These are phyloP conservation scores for Ornithoptera alexandrae DNA, from an alignment of 2,888 invertebrate genomes.

Conservation along the genomic window DNA sequence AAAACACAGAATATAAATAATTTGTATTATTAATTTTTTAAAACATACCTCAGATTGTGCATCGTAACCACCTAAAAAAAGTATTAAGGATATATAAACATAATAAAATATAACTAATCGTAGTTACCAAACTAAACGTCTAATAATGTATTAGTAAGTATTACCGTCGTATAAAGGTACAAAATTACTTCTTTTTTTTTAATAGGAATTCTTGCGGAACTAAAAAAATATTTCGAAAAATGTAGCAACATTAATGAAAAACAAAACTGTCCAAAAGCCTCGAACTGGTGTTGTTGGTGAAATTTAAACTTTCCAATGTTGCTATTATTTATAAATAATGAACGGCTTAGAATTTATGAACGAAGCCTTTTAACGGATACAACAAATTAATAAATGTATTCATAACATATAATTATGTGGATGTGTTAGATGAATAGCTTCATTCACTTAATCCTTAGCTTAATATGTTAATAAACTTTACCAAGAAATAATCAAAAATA, in stretches of 20 bases:
- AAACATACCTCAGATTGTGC: neutral
- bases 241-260: neutral
- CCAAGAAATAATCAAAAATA: neutral
- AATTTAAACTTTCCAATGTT: neutral
- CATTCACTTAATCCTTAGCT: neutral
- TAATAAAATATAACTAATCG: neutral
- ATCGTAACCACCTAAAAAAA: slow-evolving; percentile 8
- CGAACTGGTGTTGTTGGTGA: neutral
- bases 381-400: neutral
- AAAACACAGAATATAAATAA: neutral
- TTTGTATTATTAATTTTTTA: neutral
- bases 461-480: neutral
- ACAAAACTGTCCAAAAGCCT: neutral
- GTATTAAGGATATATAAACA: neutral
- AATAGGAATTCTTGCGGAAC: too few relatives aligned
- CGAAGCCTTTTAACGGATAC: neutral
- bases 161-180: neutral
- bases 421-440: neutral
- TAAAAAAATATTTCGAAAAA: too few relatives aligned
- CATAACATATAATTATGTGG: neutral
- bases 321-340: neutral
- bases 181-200: neutral
- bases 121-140: slow-evolving; percentile 13
- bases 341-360: neutral
- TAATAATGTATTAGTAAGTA: neutral